Base-by-base conservation (phyloP, 2,888 invertebrate species). In the Oscheius sp. region DNA sequence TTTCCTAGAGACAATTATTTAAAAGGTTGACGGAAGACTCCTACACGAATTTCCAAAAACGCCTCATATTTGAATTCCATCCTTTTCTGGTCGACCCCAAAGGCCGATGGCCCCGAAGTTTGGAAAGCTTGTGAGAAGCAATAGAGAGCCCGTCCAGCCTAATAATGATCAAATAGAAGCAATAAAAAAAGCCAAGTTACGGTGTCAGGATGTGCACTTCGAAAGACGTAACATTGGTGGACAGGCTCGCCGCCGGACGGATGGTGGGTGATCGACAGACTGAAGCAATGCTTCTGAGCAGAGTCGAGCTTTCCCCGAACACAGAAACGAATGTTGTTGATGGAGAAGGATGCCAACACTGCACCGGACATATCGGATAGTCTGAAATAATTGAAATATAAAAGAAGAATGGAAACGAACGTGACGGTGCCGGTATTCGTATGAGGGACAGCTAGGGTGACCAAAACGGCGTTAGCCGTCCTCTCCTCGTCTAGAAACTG, bases 191-290 rank as follows among this genome's bases (percentile, higher is more conserved):
- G n/a, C n/a, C 9, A 35, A 35, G 81, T 52, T 66, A 83, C 86
- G 41, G 82, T 79, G 72, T 86, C 85, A 7, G 87, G 76, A 23
- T 81, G 73, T 1, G 73, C 69, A 27, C 85, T 97, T 74, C 96
- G 92, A 91, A 98, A 99, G 61, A 96, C 95, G 91, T 98, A 97
- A 91, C 98, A 98, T 90, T 96, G 94, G 89, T 96, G 96, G 77
- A 96, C 52, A 7, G 72, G 29, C 9, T 45, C 59, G 7, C 64
- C 29, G 18, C 21, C 45, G 13, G 64, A 16, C 25, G 35, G 70
- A 29, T 41, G 64, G 21, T 88, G 86, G 1, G 95, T 94, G 93
- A 95, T 96, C 0, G 97, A 97, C 90, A 98, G 97, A 9, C 97
- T 97, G 91, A 98, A 98, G 90, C 98, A 98, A n/a, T 94, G 93